Evolutionary conservation across 2,888 invertebrate species (phyloP), one percentile per base, ranked within the genome.

Genomic region (Hecatera dysodea): DNA sequence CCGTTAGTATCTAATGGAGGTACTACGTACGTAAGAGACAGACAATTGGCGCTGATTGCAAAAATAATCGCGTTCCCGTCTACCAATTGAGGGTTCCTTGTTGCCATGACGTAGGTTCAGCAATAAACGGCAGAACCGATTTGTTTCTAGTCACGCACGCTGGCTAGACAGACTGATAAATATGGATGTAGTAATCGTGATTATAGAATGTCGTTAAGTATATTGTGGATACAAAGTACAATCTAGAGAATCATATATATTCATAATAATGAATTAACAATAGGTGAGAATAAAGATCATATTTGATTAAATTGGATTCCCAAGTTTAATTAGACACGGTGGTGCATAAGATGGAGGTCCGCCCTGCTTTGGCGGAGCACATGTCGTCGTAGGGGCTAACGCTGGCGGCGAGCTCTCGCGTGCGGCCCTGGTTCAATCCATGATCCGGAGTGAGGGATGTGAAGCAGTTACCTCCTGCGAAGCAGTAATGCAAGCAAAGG

Each of bases 41-140:
- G 80, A 84, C 91, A 94, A 94, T 93, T 94, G 94, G 83, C 82
- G 82, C 79, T 92, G 93, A 93, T 93, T 93, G 94, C 92, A 88
- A 91, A 93, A 91, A 92, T 93, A 91, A 92, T 92, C 85, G 88
- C 89, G 90, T 86, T 86, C 88, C 90, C 88, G 88, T 87, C 86
- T 82, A 77, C 85, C 93, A 93, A 93, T 93, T 93, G 93, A 90
- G 83, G 85, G 67, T 82, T 71, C 66, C 72, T 29, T 44, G 72
- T 39, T 29, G 29, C 22, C 52, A 36, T 82, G 84, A 87, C 84
- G 86, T 81, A 65, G 65, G 73, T 81, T 66, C 70, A 73, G 66
- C 79, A 79, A 81, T 74, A 60, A 68, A 74, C 66, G 73, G 22
- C 50, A 36, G 52, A 44, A 50, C 27, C 57, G 53, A 70, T 72